Conservation (phyloP, 2,797 vertebrate genomes). For the Halcyon chelicuti region DNA sequence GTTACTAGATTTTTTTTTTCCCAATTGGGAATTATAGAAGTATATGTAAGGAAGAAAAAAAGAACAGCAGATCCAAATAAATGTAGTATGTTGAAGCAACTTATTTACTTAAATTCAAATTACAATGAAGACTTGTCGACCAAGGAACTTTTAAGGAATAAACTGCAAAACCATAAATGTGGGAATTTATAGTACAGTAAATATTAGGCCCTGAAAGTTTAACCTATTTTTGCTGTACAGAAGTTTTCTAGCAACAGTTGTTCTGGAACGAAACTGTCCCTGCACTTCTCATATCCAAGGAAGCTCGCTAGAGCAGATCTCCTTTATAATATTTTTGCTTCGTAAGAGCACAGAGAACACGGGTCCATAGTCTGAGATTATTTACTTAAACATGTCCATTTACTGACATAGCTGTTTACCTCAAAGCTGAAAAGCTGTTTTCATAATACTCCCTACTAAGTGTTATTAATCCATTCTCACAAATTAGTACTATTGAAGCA, state of each 20-base stretch:
- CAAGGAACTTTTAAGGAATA: background rate
- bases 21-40: background rate
- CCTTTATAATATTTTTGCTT: background rate
- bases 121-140: background rate
- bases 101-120: background rate
- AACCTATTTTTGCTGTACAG: background rate
- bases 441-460: background rate
- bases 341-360: background rate
- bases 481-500: background rate
- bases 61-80: background rate
- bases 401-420: background rate
- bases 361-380: background rate
- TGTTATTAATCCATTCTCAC: background rate
- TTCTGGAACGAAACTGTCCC: background rate
- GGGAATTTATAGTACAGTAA: background rate
- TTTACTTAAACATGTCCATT: background rate
- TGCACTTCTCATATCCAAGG: background rate
- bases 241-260: background rate
- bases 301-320: background rate
- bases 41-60: background rate
- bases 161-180: background rate
- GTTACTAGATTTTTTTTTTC: background rate
- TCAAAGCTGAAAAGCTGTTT: background rate
- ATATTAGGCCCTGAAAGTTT: accelerated
- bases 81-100: background rate